Conservation (phyloP, 2,797 vertebrate species). For the Peromyscus eremicus region DNA sequence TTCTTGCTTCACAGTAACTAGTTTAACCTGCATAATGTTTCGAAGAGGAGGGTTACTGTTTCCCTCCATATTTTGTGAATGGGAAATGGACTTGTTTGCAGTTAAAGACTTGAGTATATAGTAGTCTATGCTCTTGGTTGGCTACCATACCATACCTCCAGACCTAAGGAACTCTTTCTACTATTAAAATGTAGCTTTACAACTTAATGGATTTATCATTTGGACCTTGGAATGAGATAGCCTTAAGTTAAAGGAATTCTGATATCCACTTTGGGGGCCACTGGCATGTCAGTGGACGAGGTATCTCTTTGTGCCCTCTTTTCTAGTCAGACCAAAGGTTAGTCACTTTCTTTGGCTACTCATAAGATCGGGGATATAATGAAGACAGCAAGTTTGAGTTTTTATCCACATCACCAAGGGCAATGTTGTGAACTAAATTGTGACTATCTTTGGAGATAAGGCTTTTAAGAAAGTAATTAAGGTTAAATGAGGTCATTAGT, state of each 20-base stretch:
- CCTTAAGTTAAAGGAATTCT: conserved; percentile 56
- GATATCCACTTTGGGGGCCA: background rate
- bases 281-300: background rate
- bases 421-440: background rate
- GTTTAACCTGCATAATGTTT: background rate
- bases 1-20: conserved; percentile 41
- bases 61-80: conserved; percentile 29
- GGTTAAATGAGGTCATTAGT: background rate
- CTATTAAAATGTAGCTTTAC: conserved; percentile 33
- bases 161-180: background rate
- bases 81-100: conserved; percentile 18
- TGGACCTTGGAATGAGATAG: conserved; percentile 27
- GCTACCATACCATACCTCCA: background rate
- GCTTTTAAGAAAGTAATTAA: conserved; percentile 50
- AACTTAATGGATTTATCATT: conserved; percentile 33
- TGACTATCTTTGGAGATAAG: conserved; percentile 14
- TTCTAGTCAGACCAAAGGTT: conserved; percentile 25
- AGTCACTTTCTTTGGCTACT: conserved; percentile 8
- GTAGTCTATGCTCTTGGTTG: conserved; percentile 4
- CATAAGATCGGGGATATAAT: conserved; percentile 21
- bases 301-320: background rate
- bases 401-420: background rate
- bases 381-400: conserved; percentile 20
- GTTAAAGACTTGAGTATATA: conserved; percentile 1
- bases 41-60: conserved; percentile 21